phyloP scores from a whole-genome alignment of 2,888 invertebrate species.

The Caenorhabditis sp. region DNA sequence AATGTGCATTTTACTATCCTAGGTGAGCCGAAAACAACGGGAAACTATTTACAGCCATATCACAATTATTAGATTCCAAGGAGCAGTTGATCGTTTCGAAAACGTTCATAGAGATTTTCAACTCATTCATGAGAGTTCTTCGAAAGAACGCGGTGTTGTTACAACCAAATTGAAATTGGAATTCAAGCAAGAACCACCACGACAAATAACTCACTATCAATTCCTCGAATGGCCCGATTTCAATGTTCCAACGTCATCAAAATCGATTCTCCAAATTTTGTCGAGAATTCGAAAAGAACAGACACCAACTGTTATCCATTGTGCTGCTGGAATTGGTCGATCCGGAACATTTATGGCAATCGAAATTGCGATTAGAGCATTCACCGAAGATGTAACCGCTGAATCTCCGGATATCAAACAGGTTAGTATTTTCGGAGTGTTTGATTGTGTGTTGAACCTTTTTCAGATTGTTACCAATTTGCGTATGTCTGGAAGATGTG shows the following conservation, averaged over 20 bases:
- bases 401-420: background rate
- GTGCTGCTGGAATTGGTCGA: background rate
- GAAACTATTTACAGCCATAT: background rate
- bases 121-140: background rate
- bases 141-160: background rate
- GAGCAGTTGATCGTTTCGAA: background rate
- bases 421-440: background rate
- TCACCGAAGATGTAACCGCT: background rate
- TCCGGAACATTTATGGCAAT: background rate
- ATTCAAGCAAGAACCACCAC: background rate
- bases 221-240: background rate
- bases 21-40: too few species aligned
- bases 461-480: background rate
- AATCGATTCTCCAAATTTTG: background rate
- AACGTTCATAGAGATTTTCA: background rate
- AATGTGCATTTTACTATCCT: slow-evolving; percentile 38
- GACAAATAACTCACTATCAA: background rate
- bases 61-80: background rate
- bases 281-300: background rate
- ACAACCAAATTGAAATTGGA: background rate
- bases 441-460: background rate
- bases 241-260: background rate
- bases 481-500: background rate
- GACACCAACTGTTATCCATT: background rate
- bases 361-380: background rate